Evolutionary conservation across 64 coral and sea anemone species (phyloP), one percentile per base, ranked within the genome.

Genomic region (Anthopleura sola): DNA sequence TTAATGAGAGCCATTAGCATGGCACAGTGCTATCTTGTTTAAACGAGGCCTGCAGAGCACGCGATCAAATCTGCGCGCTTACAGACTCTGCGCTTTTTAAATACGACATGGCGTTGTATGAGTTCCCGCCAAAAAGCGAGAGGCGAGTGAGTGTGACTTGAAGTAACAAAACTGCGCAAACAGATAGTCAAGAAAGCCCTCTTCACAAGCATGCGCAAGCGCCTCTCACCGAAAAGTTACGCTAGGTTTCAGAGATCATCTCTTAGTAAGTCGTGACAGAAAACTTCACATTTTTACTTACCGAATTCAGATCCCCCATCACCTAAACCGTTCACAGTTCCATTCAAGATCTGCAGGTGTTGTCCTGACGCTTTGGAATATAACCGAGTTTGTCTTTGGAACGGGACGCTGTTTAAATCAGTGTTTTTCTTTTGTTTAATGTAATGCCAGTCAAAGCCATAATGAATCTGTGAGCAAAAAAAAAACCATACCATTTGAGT

Each of bases 371-470:
- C 82, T 58, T 68, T 90, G n/a, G 88, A 90, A 76, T 84, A 90
- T 3, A 90, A 40, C 38, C 19, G 82, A 90, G 83, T 83, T 40
- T 79, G 86, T 23, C 90, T 87, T 34, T 86, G 84, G 82, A 96
- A 96, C 2, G 94, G 94, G 34, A 96, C 49, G 66, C 94, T 96
- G 3, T 66, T 46, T 16, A 83, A 83, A 80, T 96, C 94, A 55
- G 89, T 96, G 23, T 78, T 53, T 15, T 17, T 50, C 38, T 87
- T 86, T 38, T 96, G 75, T 16, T 75, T 56, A 37, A 76, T 80
- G 20, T 93, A 91, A 68, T 96, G 94, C 28, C 31, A 71, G 14
- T 15, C 29, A 14, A 34, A 16, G n/a, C 28, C 31, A 15, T 32
- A 31, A 31, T 26, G 24, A 24, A 24, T 21, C 58, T 62, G 58